These are phyloP conservation scores for Pseudorhiza aurosa DNA, from an alignment of 30 jellyfish, hydroid and myxozoan genomes.

Conservation along the genomic window DNA sequence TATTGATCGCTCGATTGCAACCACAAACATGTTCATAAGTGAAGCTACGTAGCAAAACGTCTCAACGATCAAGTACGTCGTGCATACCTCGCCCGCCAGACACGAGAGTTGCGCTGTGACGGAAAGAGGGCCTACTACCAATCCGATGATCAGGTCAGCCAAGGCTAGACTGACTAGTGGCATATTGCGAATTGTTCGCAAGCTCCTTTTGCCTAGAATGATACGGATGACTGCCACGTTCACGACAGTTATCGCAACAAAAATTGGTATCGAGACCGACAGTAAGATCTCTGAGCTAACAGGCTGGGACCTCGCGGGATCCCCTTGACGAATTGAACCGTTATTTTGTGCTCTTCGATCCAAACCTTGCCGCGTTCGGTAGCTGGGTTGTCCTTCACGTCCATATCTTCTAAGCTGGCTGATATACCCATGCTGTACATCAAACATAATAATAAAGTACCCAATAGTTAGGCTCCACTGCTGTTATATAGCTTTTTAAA, in stretches of 20 bases:
- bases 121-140: conserved; percentile 33
- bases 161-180: conserved; percentile 56
- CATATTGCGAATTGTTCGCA: conserved; percentile 36
- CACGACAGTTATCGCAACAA: not conserved
- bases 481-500: too few species aligned
- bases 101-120: conserved; percentile 2
- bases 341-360: not conserved
- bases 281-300: not conserved
- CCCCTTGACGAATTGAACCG: not conserved
- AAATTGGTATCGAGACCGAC: not conserved
- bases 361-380: not conserved
- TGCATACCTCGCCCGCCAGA: not conserved
- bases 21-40: conserved; percentile 46
- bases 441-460: too few species aligned
- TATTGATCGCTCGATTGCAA: conserved; percentile 40
- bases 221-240: conserved; percentile 12
- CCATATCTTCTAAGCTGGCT: too few species aligned
- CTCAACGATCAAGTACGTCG: conserved; percentile 13
- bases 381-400: too few species aligned
- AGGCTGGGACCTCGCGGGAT: not conserved
- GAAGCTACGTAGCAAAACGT: conserved; percentile 49
- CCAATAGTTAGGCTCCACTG: too few species aligned
- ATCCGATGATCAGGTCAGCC: conserved; percentile 41
- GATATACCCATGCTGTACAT: too few species aligned
- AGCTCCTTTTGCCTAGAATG: conserved; percentile 24